Conservation (phyloP, 2,888 invertebrate species). For the Nomada lathburiana region DNA sequence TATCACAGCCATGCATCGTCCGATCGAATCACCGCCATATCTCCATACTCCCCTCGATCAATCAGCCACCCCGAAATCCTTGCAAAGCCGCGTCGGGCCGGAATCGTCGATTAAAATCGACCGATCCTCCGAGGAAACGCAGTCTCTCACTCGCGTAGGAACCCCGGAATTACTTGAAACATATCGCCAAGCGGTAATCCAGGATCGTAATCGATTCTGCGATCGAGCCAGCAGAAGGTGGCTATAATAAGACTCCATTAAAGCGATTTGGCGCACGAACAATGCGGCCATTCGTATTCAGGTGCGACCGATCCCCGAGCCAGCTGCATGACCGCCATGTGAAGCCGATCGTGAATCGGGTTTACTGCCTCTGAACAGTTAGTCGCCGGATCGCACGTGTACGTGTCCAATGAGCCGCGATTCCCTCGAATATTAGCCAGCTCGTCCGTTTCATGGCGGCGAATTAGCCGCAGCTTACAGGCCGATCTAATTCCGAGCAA, state of each 20-base stretch:
- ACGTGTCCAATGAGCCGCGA: conserved; percentile 69
- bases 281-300: conserved; percentile 72
- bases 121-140: no score
- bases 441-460: conserved; percentile 17
- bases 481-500: not conserved
- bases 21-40: no score
- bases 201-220: conserved; percentile 48
- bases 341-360: conserved; percentile 72
- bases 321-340: conserved; percentile 72
- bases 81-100: no score
- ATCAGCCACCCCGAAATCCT: no score
- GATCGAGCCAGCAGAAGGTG: conserved; percentile 47
- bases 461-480: conserved; percentile 33
- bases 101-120: no score
- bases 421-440: conserved; percentile 47
- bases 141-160: not conserved
- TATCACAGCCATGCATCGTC: no score
- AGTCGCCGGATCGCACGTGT: conserved; percentile 67
- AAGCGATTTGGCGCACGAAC: conserved; percentile 68
- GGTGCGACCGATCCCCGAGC: conserved; percentile 56
- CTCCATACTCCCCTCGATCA: no score
- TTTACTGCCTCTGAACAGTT: conserved; percentile 74
- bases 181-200: conserved; percentile 46
- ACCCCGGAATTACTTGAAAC: conserved; percentile 25
- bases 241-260: conserved; percentile 70